Evolutionary conservation across 37 sponge, comb jelly and placozoan genomes (phyloP).

Genomic region (Agelas oroides): DNA sequence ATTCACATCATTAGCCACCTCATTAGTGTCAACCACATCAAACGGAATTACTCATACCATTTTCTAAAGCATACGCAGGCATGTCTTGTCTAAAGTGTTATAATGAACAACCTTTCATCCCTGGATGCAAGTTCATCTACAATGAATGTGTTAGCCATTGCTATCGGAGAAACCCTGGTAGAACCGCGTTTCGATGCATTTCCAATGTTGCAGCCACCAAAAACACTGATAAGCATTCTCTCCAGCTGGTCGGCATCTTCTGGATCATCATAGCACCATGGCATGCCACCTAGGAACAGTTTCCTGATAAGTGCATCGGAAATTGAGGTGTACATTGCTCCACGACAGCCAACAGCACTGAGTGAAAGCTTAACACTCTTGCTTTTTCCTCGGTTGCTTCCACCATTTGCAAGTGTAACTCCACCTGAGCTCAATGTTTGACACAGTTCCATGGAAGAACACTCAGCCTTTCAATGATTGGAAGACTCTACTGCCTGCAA

Average conservation of each 20-base stretch:
- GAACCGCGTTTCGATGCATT: neutral
- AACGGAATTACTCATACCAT: neutral
- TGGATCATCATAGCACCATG: constrained; percentile 26
- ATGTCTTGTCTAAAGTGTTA: too few relatives aligned
- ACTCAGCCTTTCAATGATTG: too few relatives aligned
- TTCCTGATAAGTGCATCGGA: neutral
- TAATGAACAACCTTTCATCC: constrained; percentile 8
- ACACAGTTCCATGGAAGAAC: too few relatives aligned
- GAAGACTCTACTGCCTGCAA: too few relatives aligned
- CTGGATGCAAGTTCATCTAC: constrained; percentile 10
- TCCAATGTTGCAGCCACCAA: neutral
- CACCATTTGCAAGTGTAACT: neutral
- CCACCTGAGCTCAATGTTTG: too few relatives aligned
- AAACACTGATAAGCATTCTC: neutral
- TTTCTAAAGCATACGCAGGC: too few relatives aligned
- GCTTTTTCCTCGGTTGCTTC: constrained; percentile 7
- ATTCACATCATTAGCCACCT: neutral
- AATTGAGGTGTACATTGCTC: neutral
- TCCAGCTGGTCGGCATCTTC: constrained; percentile 1
- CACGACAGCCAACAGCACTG: neutral
- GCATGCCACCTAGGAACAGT: constrained; percentile 16
- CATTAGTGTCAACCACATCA: neutral
- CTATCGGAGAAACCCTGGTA: neutral
- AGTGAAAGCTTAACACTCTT: constrained; percentile 17
- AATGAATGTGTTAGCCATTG: neutral